Conservation (phyloP, 2,888 invertebrate species). For the Lasioglossum lativentre region DNA sequence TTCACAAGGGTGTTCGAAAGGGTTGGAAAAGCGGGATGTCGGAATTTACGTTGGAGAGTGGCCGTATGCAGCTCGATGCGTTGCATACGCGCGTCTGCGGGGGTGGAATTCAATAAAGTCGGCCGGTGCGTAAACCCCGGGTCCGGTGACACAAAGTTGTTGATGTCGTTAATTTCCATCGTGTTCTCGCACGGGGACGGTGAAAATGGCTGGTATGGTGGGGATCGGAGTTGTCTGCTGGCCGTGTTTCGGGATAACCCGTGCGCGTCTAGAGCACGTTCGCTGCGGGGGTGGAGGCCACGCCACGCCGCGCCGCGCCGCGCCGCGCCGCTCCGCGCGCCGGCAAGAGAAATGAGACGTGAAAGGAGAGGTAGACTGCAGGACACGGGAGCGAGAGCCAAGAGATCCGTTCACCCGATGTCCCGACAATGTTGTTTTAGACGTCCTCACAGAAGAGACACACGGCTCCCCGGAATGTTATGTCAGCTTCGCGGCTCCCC, state of each 20-base stretch:
- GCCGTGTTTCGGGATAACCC: slow-evolving; percentile 56
- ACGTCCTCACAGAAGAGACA: slow-evolving; percentile 70
- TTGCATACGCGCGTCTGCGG: not conserved
- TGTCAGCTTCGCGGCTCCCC: slow-evolving; percentile 65
- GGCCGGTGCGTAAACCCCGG: slow-evolving; percentile 41
- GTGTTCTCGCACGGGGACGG: slow-evolving; percentile 43
- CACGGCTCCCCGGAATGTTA: slow-evolving; percentile 69
- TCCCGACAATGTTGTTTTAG: slow-evolving; percentile 71
- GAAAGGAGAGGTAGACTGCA: slow-evolving; percentile 61
- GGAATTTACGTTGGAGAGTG: slow-evolving; percentile 6
- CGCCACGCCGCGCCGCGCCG: not conserved
- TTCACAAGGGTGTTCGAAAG: not conserved
- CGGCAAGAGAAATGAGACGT: slow-evolving; percentile 63
- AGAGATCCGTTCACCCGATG: slow-evolving; percentile 64
- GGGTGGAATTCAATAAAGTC: slow-evolving; percentile 58
- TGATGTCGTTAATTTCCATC: slow-evolving; percentile 73
- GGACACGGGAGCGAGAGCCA: slow-evolving; percentile 30
- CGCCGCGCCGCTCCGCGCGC: not conserved
- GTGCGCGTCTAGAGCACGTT: slow-evolving; percentile 51
- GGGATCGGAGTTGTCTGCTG: slow-evolving; percentile 60
- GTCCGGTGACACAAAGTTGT: slow-evolving; percentile 58
- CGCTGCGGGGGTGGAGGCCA: slow-evolving; percentile 9
- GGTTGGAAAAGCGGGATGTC: not conserved
- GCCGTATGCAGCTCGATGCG: not conserved
- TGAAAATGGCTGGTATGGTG: not conserved